Conservation (phyloP, 2,797 vertebrate genomes). For the Bufotes viridis region DNA sequence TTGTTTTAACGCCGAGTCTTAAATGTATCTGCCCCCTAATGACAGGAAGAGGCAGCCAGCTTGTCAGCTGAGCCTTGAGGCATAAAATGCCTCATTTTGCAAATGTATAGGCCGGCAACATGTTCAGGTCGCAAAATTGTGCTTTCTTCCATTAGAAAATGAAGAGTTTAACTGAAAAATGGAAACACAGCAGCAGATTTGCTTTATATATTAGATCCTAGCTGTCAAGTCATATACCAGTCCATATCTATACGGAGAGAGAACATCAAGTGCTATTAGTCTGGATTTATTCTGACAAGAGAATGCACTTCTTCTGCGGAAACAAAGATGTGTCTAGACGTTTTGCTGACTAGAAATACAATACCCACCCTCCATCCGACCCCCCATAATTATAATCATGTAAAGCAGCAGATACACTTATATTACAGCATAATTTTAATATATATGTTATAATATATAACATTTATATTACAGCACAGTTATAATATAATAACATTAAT, state of each 20-base stretch:
- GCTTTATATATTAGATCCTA: not conserved
- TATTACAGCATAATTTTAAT: not conserved
- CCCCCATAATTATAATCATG: not conserved
- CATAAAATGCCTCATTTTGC: not conserved
- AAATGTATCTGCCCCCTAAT: not conserved
- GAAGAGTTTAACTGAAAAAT: not conserved
- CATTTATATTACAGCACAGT: too few species aligned
- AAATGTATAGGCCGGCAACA: not conserved
- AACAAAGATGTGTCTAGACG: constrained; percentile 12
- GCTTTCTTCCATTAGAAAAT: not conserved
- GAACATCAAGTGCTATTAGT: constrained; percentile 3
- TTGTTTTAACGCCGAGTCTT: not conserved
- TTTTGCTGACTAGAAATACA: constrained; percentile 6
- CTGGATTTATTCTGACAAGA: constrained; percentile 4
- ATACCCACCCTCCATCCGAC: not conserved
- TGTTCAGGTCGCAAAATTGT: not conserved
- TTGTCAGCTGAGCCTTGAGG: not conserved
- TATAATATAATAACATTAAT: too few species aligned
- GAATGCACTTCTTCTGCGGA: not conserved
- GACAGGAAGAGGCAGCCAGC: not conserved
- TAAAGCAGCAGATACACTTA: not conserved
- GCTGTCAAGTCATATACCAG: constrained; percentile 16
- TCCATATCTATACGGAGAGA: constrained; percentile 3
- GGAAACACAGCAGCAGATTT: not conserved
- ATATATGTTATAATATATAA: too few species aligned